phyloP scores from a whole-genome alignment of 1,140 invertebrate genomes.

The Drosophila aff. region DNA sequence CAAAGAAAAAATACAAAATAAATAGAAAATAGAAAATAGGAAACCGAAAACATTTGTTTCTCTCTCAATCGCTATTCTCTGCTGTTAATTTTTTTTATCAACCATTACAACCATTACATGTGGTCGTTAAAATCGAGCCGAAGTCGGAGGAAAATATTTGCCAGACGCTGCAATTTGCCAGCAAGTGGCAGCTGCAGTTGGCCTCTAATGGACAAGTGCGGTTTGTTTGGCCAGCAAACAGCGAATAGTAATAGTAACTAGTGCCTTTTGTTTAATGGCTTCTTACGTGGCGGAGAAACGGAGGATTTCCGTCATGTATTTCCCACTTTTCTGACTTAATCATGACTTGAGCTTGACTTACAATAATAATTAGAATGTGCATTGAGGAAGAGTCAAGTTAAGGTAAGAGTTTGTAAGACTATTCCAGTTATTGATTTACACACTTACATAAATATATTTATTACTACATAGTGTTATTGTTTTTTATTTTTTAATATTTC shows the following conservation, averaged over 20 bases:
- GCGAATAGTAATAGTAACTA: constrained; percentile 2
- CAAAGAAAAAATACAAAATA: constrained; percentile 15
- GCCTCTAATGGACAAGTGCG: constrained; percentile 13
- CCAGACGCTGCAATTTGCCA: constrained; percentile 6
- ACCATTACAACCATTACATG: constrained; percentile 32
- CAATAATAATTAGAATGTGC: not conserved
- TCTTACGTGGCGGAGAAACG: constrained; percentile 12
- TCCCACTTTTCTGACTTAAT: not conserved
- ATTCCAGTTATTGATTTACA: not conserved
- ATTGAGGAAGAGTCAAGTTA: not conserved
- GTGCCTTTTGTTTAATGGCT: not conserved
- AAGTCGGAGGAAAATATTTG: constrained; percentile 15
- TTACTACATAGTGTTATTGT: too few species aligned
- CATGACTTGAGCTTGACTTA: not conserved
- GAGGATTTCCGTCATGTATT: not conserved
- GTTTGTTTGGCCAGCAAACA: constrained; percentile 24
- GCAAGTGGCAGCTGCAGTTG: constrained; percentile 22
- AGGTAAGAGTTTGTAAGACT: not conserved
- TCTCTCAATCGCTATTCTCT: not conserved
- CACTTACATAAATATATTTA: too few species aligned
- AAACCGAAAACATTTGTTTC: constrained; percentile 26
- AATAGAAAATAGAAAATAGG: not conserved
- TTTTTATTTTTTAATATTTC: too few species aligned
- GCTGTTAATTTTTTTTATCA: constrained; percentile 6
- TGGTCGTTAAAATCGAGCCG: constrained; percentile 16